Base-by-base conservation (phyloP, 2,888 invertebrate genomes). In the Tipula confusa region DNA sequence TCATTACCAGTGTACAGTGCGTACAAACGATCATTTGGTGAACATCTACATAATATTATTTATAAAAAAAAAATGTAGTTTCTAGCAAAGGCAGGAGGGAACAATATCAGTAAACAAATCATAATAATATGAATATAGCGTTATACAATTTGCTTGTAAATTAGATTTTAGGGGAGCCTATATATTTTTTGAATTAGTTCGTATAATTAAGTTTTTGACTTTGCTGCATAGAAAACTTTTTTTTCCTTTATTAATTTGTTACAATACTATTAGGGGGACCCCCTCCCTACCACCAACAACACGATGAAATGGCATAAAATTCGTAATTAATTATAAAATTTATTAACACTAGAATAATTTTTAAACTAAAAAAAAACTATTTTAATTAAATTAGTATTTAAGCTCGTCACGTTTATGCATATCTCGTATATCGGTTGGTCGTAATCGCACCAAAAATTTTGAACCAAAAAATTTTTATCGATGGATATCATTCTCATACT, bases 401-500 rank as follows among this genome's bases (percentile, higher is more conserved):
- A 11, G 9, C 7, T 7, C 9, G 11, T 64, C 24, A 9, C 2
- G 7, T 31, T 31, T 31, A 31, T 31, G 7, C 7, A 31, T 31
- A 31, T 31, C 31, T 31, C 31, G 31, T 31, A 31, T n/a, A n/a
- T n/a, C n/a, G n/a, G n/a, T n/a, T n/a, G n/a, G 7, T 31, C 31
- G 31, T 31, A 31, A 5, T 3, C 7, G 7, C 31, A 38, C 38
- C 13, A 38, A 38, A 38, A 33, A 33, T 33, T 9, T 33, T 3
- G 43, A 43, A 43, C 15, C 43, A 43, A 43, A 43, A 43, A 15
- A 43, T 43, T 43, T 24, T 24, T 24, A 24, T 18, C 2, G 3
- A 15, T 64, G 64, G 64, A 64, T 43, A 43, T 24, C 64, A 64
- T 64, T 64, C 64, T 64, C 64, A 64, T 64, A 64, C 64, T 64